Evolutionary conservation across 2,113 vertebrate species (phyloP), one percentile per base, ranked within the genome.

Genomic region (Xiphophorus maculatus): DNA sequence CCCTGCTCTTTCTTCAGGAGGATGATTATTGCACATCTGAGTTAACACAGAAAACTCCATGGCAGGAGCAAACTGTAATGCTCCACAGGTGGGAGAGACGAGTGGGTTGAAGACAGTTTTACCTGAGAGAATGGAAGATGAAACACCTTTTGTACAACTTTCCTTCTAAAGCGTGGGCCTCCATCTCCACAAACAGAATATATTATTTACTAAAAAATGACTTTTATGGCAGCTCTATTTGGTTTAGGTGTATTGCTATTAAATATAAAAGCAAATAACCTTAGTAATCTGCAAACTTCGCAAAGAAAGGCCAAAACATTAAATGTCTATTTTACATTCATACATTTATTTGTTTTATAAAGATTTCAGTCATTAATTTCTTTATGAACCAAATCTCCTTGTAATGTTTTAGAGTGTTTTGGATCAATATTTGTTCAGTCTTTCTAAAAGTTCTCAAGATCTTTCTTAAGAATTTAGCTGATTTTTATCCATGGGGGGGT

Each of bases 11-110:
- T 69, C 85, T 83, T 69, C 63, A 74, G 63, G 65, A 74, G 69
- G 75, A 80, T 81, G 76, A 88, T 90, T 78, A 78, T 67, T 80
- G 81, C 79, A 75, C 74, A 73, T 87, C 83, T 73, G 71, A 76
- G 73, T 61, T 62, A 51, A 74, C 69, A 13, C 64, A 75, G 42
- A 80, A 66, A 75, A 71, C 67, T 66, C 72, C 63, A 12, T 12
- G 63, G 75, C 33, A 27, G 17, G 35, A 78, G 66, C 66, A 63
- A 65, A 63, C 68, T 72, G 63, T 76, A 66, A 51, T 30, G 68
- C 67, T 82, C 81, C 65, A 89, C 83, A 90, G 73, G 80, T 85
- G 86, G 74, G 68, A 80, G 73, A 70, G 58, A 40, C 44, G 58
- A 68, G 80, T 74, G 81, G 80, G 82, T 82, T 78, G 76, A 68